Evolutionary conservation across 2,113 vertebrate species (phyloP).

Genomic region (Jacana jacana): DNA sequence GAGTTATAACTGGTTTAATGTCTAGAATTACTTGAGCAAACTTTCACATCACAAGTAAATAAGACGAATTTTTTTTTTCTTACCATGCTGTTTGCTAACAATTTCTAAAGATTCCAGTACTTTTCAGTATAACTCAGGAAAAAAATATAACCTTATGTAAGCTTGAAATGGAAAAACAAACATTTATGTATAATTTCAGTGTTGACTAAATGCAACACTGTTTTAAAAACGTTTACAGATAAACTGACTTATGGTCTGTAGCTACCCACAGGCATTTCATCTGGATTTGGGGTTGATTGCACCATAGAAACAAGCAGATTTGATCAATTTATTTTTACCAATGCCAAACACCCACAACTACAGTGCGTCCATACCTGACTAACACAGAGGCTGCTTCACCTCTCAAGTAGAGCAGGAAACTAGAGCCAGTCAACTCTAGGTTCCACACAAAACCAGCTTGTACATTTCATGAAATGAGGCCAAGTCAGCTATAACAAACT

Average conservation of each 20-base stretch:
- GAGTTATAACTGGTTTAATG: neutral
- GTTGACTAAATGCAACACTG: neutral
- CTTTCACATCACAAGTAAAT: neutral
- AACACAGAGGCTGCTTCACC: neutral
- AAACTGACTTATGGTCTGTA: neutral
- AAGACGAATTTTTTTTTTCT: neutral
- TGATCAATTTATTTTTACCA: neutral
- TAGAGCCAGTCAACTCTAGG: neutral
- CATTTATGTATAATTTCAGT: neutral
- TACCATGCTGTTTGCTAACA: neutral
- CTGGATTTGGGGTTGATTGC: neutral
- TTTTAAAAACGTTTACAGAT: neutral
- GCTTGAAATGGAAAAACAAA: neutral
- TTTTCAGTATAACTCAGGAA: neutral
- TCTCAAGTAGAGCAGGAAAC: neutral
- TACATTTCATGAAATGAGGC: neutral
- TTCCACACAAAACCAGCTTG: neutral
- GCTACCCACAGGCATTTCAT: neutral
- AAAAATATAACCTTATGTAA: neutral
- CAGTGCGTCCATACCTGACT: neutral
- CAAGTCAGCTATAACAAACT: neutral
- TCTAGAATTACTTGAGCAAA: neutral
- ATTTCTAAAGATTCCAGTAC: neutral
- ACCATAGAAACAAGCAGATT: neutral
- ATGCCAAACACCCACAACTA: neutral